phyloP scores from a whole-genome alignment of 1,140 invertebrate genomes.

The Plutomurus gul region DNA sequence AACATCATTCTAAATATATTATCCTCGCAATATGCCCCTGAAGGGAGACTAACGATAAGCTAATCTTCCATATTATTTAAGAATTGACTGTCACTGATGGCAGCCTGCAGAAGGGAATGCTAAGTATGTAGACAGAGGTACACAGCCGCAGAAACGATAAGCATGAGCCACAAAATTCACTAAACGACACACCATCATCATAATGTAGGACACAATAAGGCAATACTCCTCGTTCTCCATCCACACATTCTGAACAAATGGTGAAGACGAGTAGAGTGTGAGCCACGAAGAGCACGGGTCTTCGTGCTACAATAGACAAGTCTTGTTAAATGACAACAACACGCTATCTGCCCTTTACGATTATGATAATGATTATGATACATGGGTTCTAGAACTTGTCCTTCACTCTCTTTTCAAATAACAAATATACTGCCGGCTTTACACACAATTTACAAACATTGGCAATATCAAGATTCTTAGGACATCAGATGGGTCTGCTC shows the following conservation, averaged over 20 bases:
- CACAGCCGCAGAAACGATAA: not conserved
- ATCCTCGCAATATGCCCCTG: not conserved
- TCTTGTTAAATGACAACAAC: constrained; percentile 14
- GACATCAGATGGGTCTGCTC: no score
- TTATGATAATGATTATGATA: constrained; percentile 30
- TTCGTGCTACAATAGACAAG: not conserved
- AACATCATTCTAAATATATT: constrained; percentile 9
- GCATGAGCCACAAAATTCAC: not conserved
- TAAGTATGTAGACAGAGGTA: not conserved
- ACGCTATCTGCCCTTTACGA: constrained; percentile 17
- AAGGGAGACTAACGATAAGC: not conserved
- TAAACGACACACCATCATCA: constrained; percentile 14
- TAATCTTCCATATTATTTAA: not conserved
- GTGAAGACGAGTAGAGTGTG: not conserved
- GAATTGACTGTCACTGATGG: constrained; percentile 4
- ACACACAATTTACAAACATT: not conserved
- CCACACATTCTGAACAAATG: no score
- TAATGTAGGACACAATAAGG: not conserved
- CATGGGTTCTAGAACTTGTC: not conserved
- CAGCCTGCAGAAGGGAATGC: not conserved
- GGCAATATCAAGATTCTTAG: no score
- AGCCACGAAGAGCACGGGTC: not conserved
- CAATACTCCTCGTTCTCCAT: not conserved
- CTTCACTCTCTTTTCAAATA: not conserved
- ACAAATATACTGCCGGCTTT: not conserved